These are phyloP conservation scores for Ptilodon capucinus DNA, from an alignment of 2,888 invertebrate genomes.

Conservation along the genomic window DNA sequence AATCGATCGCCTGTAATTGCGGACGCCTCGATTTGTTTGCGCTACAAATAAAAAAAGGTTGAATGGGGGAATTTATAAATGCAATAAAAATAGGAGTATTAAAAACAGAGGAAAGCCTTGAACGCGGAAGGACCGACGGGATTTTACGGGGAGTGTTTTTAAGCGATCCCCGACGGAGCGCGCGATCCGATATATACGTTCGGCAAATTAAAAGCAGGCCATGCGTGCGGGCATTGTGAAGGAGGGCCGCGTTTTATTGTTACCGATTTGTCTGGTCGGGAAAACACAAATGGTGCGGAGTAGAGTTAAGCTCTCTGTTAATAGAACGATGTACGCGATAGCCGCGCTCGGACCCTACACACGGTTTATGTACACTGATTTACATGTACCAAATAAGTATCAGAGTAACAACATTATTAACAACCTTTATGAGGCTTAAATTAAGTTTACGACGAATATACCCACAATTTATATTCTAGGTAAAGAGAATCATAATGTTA, in stretches of 20 bases:
- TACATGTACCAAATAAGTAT: background rate
- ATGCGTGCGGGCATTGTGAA: conserved; percentile 74
- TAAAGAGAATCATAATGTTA: too few relatives aligned
- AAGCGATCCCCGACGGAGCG: conserved; percentile 59
- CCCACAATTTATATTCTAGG: too few relatives aligned
- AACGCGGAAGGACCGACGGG: conserved; percentile 44
- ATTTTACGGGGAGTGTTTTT: conserved; percentile 73
- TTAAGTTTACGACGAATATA: too few relatives aligned
- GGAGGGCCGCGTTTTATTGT: conserved; percentile 72
- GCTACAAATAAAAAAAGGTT: conserved; percentile 44
- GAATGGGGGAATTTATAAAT: conserved; percentile 42
- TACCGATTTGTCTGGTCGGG: conserved; percentile 76
- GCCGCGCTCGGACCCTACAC: conserved; percentile 32
- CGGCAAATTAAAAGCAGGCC: conserved; percentile 80
- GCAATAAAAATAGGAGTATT: conserved; percentile 51
- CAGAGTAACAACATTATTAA: background rate
- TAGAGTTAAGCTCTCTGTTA: conserved; percentile 72
- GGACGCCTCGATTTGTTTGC: conserved; percentile 45
- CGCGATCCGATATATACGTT: conserved; percentile 66
- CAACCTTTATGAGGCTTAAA: too few relatives aligned
- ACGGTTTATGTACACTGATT: background rate
- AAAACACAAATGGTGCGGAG: conserved; percentile 74
- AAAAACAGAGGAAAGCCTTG: conserved; percentile 49
- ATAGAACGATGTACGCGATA: conserved; percentile 67
- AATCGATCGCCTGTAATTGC: conserved; percentile 63